These are phyloP conservation scores for Chelonus insularis DNA, from an alignment of 1,140 invertebrate genomes.

Conservation along the genomic window DNA sequence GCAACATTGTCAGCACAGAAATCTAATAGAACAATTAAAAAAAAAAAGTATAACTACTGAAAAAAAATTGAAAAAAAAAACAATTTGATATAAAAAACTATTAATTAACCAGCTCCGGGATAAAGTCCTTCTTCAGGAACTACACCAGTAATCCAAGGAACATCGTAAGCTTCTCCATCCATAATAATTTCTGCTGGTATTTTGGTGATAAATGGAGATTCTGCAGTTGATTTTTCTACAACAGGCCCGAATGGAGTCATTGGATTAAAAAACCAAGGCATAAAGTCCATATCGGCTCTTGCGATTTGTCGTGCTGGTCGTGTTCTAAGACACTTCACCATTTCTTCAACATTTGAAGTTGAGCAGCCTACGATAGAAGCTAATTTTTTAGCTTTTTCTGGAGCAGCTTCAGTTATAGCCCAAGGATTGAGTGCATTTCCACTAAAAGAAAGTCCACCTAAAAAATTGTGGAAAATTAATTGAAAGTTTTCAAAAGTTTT, in stretches of 20 bases:
- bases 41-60: neutral
- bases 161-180: slow-evolving; percentile 57
- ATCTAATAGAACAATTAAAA: slow-evolving; percentile 38
- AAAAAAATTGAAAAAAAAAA: neutral
- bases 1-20: slow-evolving; percentile 51
- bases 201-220: slow-evolving; percentile 63
- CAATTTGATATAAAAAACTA: slow-evolving; percentile 20
- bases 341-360: slow-evolving; percentile 58
- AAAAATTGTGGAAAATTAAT: too few species aligned
- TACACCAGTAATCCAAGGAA: slow-evolving; percentile 65
- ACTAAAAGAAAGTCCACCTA: slow-evolving; percentile 76
- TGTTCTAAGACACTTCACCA: slow-evolving; percentile 72
- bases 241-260: slow-evolving; percentile 68
- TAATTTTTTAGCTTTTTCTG: slow-evolving; percentile 69
- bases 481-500: too few species aligned
- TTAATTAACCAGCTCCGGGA: slow-evolving; percentile 61
- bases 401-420: slow-evolving; percentile 69
- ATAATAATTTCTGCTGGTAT: slow-evolving; percentile 62
- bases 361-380: slow-evolving; percentile 72
- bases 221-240: slow-evolving; percentile 53
- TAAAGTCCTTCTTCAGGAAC: slow-evolving; percentile 67
- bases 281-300: slow-evolving; percentile 52
- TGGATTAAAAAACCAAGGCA: slow-evolving; percentile 61
- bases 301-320: slow-evolving; percentile 64
- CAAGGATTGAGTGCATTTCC: slow-evolving; percentile 74